Percentiles rank a stretch among this genome's conserved stretches.
Conservation (phyloP, 2,797 vertebrate genomes). For the Pangasius djambal region DNA sequence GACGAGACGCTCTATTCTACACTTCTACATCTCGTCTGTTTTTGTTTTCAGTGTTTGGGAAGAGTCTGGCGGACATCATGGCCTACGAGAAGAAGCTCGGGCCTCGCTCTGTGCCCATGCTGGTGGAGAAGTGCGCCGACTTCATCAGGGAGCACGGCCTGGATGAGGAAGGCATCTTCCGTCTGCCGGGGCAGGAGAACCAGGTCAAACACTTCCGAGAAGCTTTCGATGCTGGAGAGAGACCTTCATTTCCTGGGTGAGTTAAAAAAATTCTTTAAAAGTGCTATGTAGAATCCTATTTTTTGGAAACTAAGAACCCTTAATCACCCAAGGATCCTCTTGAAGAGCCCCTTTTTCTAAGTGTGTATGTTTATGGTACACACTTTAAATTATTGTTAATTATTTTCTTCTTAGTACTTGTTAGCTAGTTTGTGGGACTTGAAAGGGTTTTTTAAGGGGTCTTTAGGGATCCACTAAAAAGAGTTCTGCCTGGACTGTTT, state of each 20-base stretch:
- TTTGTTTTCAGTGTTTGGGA: slow-evolving; percentile 82
- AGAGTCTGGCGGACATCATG: slow-evolving; percentile 83
- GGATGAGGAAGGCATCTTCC: slow-evolving; percentile 93
- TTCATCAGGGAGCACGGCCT: slow-evolving; percentile 87
- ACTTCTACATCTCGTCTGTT: not conserved
- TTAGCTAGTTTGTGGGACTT: not conserved
- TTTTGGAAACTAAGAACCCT: not conserved
- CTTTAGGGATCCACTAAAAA: not conserved
- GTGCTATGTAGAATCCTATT: not conserved
- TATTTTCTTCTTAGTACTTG: not conserved
- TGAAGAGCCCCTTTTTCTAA: not conserved
- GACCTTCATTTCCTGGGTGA: slow-evolving; percentile 90
- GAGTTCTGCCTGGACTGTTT: not conserved
- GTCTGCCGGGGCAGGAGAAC: slow-evolving; percentile 95
- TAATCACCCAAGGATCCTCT: not conserved
- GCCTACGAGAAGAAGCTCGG: slow-evolving; percentile 86
- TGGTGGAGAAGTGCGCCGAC: slow-evolving; percentile 90
- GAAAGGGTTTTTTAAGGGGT: not conserved
- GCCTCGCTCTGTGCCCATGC: slow-evolving; percentile 84
- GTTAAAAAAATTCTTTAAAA: not conserved
- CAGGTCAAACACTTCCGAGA: slow-evolving; percentile 91
- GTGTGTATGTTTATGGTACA: not conserved
- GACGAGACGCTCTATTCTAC: not conserved
- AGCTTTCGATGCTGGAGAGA: slow-evolving; percentile 91
- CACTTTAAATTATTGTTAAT: not conserved